phyloP scores from a whole-genome alignment of 2,797 vertebrate species.

The Pitangus sulphuratus region DNA sequence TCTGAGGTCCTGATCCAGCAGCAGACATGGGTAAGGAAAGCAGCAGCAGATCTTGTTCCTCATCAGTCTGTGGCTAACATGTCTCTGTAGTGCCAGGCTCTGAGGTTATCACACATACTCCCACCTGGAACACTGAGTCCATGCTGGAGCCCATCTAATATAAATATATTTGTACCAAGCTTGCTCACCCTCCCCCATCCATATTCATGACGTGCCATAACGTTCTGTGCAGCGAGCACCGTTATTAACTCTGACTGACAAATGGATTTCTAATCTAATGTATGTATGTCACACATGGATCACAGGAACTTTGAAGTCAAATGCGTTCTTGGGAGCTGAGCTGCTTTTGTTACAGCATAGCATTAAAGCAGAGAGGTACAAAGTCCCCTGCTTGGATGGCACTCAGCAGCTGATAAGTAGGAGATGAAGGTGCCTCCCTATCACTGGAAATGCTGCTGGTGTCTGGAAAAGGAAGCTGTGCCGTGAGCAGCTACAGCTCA shows the following conservation, averaged over 20 bases:
- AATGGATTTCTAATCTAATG: constrained; percentile 30
- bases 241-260: constrained; percentile 47
- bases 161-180: constrained; percentile 8
- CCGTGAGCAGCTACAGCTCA: accelerated
- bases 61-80: neutral
- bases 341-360: neutral
- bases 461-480: neutral
- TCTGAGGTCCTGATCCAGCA: neutral
- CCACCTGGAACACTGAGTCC: neutral
- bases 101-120: neutral
- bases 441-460: neutral
- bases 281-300: constrained; percentile 12
- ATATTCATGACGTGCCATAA: constrained; percentile 3
- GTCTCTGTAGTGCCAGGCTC: neutral
- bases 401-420: neutral
- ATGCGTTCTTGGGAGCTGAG: neutral
- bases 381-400: neutral
- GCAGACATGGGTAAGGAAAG: neutral
- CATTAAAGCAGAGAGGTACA: neutral
- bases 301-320: constrained; percentile 38
- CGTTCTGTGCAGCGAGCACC: constrained; percentile 9
- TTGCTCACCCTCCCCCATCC: neutral
- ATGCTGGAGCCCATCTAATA: neutral
- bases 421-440: neutral
- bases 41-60: neutral